Conservation (phyloP, 2,797 vertebrate species). For the Mastacembelus armatus region DNA sequence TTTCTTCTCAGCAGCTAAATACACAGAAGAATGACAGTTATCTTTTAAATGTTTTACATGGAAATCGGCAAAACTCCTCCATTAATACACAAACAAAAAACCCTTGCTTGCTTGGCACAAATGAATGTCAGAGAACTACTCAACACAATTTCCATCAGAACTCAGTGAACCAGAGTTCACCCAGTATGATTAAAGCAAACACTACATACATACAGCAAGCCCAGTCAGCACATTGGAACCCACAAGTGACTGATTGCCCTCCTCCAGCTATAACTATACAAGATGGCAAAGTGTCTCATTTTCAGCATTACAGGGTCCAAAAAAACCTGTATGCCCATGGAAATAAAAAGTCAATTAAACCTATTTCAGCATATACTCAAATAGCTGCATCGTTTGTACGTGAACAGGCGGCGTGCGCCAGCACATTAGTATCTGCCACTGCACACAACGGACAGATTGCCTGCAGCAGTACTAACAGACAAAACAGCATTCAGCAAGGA, state of each 20-base stretch:
- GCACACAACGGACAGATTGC: not conserved
- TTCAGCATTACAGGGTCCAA: accelerated
- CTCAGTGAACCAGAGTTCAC: not conserved
- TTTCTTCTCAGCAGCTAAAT: not conserved
- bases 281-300: not conserved
- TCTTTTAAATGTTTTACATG: accelerated
- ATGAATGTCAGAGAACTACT: not conserved
- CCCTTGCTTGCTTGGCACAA: not conserved
- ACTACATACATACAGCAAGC: not conserved
- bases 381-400: not conserved
- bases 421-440: not conserved
- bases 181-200: not conserved
- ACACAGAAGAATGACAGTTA: accelerated
- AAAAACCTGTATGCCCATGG: not conserved
- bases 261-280: not conserved
- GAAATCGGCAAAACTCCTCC: not conserved
- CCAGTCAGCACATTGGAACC: not conserved
- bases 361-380: not conserved
- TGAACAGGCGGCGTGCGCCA: not conserved
- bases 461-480: constrained; percentile 7
- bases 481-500: not conserved
- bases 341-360: not conserved
- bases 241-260: not conserved
- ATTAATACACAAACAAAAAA: constrained; percentile 11
- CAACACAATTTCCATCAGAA: constrained; percentile 4